Evolutionary conservation across 1,140 invertebrate species (phyloP), one percentile per base, ranked within the genome.

Genomic region (Drosophila lowei): DNA sequence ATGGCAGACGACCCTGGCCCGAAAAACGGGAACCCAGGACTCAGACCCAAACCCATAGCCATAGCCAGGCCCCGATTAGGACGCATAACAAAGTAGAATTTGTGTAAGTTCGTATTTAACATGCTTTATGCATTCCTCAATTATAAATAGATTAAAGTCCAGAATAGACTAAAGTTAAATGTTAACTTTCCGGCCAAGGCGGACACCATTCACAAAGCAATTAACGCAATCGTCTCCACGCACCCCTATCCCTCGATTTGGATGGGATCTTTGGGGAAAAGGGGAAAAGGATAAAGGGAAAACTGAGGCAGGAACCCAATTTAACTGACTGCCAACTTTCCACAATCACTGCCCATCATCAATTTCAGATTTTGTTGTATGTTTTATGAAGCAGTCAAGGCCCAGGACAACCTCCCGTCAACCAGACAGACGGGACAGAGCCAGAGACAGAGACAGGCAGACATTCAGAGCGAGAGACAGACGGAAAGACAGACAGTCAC

Each of bases 331-430:
- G 81, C 83, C 83, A 86, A 86, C 84, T 86, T 88, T 88, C 66
- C 84, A 83, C 83, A 88, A 88, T 88, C 83, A 88, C 83, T 83
- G 83, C 83, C 79, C 83, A 88, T 88, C 83, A 88, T 88, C 83
- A 88, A 88, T 88, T 88, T 88, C 83, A 88, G 83, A 88, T 88
- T 88, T 83, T 88, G 83, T 81, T 88, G 84, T 88, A 88, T 85
- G 81, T 85, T 85, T 88, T 88, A 88, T 88, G 78, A 79, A 71
- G 83, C 56, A 79, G 77, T 58, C 64, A 77, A 77, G 66, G 57
- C 66, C 59, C 65, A 62, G 71, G 57, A 64, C 61, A 77, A 72
- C 55, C 55, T 49, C 62, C 67, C 78, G 77, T 77, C 78, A 77
- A 63, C 55, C 65, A 62, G 56, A 58, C 48, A 25, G 23, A 25